Conservation (phyloP, 1,140 invertebrate species). For the Scaptomyza pallida region DNA sequence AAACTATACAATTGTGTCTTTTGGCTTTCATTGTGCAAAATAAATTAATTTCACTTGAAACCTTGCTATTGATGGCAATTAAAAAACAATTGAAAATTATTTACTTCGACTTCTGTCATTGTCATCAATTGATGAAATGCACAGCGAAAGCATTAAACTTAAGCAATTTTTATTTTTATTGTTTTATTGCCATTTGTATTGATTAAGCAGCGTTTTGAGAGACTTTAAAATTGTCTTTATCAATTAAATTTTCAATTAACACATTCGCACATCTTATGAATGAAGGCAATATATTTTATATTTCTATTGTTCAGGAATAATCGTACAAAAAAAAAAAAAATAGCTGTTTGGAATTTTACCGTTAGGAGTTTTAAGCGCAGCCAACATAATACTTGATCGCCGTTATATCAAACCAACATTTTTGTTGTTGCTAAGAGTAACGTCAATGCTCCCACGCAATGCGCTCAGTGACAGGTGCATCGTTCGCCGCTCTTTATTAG, state of each 20-base stretch:
- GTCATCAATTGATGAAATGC: conserved; percentile 66
- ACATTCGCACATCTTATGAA: conserved; percentile 42
- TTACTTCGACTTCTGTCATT: conserved; percentile 58
- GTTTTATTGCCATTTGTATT: conserved; percentile 23
- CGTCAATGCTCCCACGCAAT: conserved; percentile 20
- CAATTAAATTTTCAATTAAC: conserved; percentile 60
- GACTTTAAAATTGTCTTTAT: conserved; percentile 50
- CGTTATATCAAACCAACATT: neutral
- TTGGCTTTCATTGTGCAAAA: conserved; percentile 75
- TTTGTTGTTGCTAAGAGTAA: conserved; percentile 5
- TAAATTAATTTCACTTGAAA: conserved; percentile 79
- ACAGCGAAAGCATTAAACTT: conserved; percentile 47
- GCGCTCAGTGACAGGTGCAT: conserved; percentile 19
- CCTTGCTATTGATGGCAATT: conserved; percentile 80
- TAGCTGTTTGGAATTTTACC: too few relatives aligned
- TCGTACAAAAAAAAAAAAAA: too few relatives aligned
- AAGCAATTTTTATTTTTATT: conserved; percentile 8
- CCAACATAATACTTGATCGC: conserved; percentile 15
- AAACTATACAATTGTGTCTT: conserved; percentile 52
- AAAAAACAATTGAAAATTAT: conserved; percentile 78
- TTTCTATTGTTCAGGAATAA: neutral
- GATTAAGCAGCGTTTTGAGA: conserved; percentile 41
- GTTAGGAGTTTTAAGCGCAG: too few relatives aligned
- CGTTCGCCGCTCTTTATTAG: conserved; percentile 20
- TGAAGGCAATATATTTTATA: conserved; percentile 23